phyloP scores from a whole-genome alignment of 2,888 invertebrate species.

The Eilema caniola region DNA sequence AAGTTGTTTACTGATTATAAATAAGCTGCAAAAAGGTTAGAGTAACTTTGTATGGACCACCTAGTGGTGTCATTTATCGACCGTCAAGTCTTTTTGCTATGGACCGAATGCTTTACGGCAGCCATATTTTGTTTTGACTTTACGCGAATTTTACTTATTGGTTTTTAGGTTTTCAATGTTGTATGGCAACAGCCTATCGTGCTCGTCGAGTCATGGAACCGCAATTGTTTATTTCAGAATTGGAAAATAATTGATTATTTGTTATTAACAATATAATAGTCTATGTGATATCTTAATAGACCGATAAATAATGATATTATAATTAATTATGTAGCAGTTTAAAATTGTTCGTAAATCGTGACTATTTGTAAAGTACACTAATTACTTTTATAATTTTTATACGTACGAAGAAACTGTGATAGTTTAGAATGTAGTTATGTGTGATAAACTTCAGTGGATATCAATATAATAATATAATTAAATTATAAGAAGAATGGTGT shows the following conservation, averaged over 20 bases:
- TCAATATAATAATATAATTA: conserved; percentile 50
- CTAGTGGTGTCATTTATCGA: too few relatives aligned
- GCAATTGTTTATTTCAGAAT: background rate
- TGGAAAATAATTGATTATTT: background rate
- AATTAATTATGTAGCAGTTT: conserved; percentile 6
- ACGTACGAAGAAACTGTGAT: conserved; percentile 78
- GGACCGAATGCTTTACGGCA: too few relatives aligned
- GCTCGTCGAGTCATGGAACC: background rate
- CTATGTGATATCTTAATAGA: background rate
- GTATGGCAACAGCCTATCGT: too few relatives aligned
- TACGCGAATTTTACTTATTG: too few relatives aligned
- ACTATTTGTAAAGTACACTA: conserved; percentile 27
- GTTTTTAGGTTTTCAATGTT: too few relatives aligned
- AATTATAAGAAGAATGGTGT: conserved; percentile 35
- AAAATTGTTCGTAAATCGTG: conserved; percentile 33
- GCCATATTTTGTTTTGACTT: too few relatives aligned
- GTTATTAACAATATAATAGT: background rate
- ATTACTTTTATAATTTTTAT: conserved; percentile 65
- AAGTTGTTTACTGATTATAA: too few relatives aligned
- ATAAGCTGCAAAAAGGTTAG: too few relatives aligned
- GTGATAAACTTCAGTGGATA: conserved; percentile 54
- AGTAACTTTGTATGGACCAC: too few relatives aligned
- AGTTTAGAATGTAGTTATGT: conserved; percentile 73
- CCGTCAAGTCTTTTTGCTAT: too few relatives aligned
- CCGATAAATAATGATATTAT: background rate